phyloP scores from a whole-genome alignment of 2,888 invertebrate species.

The Dryadula phaetusa region DNA sequence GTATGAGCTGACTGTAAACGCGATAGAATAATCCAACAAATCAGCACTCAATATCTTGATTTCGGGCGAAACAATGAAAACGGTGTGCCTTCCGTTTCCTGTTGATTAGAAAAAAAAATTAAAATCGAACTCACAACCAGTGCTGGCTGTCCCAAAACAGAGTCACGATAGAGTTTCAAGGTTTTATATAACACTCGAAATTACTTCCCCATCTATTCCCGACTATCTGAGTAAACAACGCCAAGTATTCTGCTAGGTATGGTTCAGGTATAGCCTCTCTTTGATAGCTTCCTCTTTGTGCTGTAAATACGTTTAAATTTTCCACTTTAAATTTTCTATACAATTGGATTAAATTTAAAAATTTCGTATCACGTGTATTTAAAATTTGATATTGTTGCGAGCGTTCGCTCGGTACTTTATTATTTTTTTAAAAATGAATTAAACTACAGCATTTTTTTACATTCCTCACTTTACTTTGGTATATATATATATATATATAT shows the following conservation, averaged over 20 bases:
- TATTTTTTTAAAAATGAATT: no score
- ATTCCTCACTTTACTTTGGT: no score
- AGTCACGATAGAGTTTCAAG: no score
- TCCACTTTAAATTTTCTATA: slow-evolving; percentile 19
- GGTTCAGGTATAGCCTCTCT: slow-evolving; percentile 20
- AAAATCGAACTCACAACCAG: background rate
- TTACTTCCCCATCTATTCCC: slow-evolving; percentile 20
- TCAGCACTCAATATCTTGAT: no score
- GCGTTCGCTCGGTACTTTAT: background rate
- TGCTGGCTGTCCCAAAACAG: no score
- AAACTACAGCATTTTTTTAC: no score
- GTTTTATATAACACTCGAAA: slow-evolving; percentile 25
- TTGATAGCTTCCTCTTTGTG: slow-evolving; percentile 17
- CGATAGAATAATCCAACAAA: no score
- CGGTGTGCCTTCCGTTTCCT: no score
- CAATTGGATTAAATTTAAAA: slow-evolving; percentile 13
- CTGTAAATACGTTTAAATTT: slow-evolving; percentile 21
- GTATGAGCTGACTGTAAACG: no score
- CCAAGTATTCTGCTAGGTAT: slow-evolving; percentile 25
- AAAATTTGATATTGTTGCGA: background rate
- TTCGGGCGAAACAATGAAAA: no score
- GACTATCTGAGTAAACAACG: slow-evolving; percentile 27
- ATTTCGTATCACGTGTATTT: background rate
- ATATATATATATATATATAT: no score
- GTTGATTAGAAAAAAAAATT: no score